Base-by-base conservation (phyloP, 2,888 invertebrate species). In the Julus scandinavius region DNA sequence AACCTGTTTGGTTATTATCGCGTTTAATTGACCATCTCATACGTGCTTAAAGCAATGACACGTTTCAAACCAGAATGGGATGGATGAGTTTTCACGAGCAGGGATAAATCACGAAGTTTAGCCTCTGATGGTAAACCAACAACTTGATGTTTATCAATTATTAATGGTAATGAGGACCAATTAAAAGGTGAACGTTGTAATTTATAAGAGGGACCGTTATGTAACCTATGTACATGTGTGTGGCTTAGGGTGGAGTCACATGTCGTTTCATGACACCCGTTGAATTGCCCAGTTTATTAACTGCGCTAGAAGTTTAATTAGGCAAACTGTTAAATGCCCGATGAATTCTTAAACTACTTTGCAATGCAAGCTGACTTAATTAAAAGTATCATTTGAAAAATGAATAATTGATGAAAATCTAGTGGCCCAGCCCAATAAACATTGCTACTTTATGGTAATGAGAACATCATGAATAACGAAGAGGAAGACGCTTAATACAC, bases 341-440 rank as follows among this genome's bases (percentile, higher is more conserved):
- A 72, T 72, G 72, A 72, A 29, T 72, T 72, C 72, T 72, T 72
- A 72, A 72, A 72, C 20, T 72, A 7, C 29, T 72, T 72, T 72
- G 72, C 29, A 72, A 58, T 20, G n/a, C 4, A 20, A 20, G 9
- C 20, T 29, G 20, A 17, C 63, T 63, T 63, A 20, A 17, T n/a
- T 17, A 63, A 45, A 63, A 63, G 17, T 29, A 20, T 72, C 29
- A 29, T 72, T 72, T 72, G 72, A 20, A 72, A 72, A 72, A 72
- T 72, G 72, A 72, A 72, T 72, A 72, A 20, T 72, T 72, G 20
- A 72, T 72, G 72, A 29, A n/a, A 72, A 72, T 72, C 20, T 72
- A 72, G 20, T 72, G 20, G 20, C 72, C 72, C 72, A 72, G 72
- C 72, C 20, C 20, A 13, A 29, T 80, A 38, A 80, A 80, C 80